phyloP scores from a whole-genome alignment of 2,797 vertebrate genomes.

The Gymnopithys bicolor region DNA sequence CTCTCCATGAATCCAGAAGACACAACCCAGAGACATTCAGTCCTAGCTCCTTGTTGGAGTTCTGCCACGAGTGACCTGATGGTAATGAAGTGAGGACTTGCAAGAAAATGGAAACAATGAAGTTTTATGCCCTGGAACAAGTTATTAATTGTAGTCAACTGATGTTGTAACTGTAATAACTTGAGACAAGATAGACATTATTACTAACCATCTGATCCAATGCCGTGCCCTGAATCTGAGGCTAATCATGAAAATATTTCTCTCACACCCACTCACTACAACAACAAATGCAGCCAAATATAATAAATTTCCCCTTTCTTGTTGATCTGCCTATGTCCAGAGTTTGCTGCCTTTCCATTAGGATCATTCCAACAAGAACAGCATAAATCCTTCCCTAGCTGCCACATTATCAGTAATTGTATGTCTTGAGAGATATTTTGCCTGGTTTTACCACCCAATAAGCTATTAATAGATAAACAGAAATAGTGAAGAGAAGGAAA shows the following conservation, averaged over 20 bases:
- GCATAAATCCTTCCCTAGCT: neutral
- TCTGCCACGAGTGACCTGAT: neutral
- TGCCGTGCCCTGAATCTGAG: neutral
- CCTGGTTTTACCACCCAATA: neutral
- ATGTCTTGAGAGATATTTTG: neutral
- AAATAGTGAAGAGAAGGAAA: neutral
- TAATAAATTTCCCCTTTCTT: slow-evolving; percentile 27
- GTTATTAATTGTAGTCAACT: slow-evolving; percentile 1
- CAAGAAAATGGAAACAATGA: slow-evolving; percentile 29
- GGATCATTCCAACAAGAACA: neutral
- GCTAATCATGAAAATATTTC: slow-evolving; percentile 51
- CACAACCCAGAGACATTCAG: accelerated
- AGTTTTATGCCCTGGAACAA: slow-evolving; percentile 17
- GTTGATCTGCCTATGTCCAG: neutral
- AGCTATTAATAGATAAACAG: neutral
- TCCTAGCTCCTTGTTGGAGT: neutral
- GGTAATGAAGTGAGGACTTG: neutral
- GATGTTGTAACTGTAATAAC: neutral
- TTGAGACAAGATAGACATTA: slow-evolving; percentile 14
- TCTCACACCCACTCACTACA: slow-evolving; percentile 58
- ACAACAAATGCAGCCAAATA: slow-evolving; percentile 31
- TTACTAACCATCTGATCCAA: slow-evolving; percentile 25
- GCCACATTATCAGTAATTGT: neutral
- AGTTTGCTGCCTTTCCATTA: neutral
- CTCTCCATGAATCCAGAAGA: neutral